phyloP scores from a whole-genome alignment of 2,113 vertebrate species.

The Leucoraja erinaceus region DNA sequence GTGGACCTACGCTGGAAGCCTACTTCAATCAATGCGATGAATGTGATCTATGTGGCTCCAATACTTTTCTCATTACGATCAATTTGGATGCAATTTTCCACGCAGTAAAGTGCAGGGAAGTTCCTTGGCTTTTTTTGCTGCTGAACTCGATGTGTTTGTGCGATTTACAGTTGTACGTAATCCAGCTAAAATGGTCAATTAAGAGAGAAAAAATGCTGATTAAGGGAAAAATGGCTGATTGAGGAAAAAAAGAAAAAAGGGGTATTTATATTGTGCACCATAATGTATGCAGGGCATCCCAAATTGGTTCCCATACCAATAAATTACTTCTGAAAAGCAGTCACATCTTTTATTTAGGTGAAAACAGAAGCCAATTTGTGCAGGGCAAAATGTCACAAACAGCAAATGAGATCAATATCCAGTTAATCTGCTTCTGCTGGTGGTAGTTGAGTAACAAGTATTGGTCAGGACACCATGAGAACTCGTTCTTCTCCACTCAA shows the following conservation, averaged over 20 bases:
- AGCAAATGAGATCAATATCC: conserved; percentile 10
- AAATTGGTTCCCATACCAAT: not conserved
- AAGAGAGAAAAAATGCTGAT: too few species aligned
- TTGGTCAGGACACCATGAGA: not conserved
- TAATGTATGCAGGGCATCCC: not conserved
- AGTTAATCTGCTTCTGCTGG: conserved; percentile 4
- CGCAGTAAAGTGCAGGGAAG: not conserved
- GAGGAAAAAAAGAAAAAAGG: not conserved
- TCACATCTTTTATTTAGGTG: not conserved
- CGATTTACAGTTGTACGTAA: not conserved
- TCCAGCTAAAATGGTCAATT: too few species aligned
- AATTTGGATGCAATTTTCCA: conserved; percentile 5
- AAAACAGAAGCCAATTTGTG: not conserved
- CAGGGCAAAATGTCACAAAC: not conserved
- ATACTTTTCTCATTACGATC: not conserved
- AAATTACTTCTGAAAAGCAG: not conserved
- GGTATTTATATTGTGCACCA: not conserved
- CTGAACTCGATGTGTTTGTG: not conserved
- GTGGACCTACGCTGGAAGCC: not conserved
- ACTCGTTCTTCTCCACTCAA: not conserved
- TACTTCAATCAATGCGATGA: not conserved
- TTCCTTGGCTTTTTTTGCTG: not conserved
- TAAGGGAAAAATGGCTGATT: too few species aligned
- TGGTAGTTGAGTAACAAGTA: not conserved
- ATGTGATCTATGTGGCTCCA: not conserved